phyloP scores from a whole-genome alignment of 2,113 vertebrate species.

The Psammodynastes pulverulentus region DNA sequence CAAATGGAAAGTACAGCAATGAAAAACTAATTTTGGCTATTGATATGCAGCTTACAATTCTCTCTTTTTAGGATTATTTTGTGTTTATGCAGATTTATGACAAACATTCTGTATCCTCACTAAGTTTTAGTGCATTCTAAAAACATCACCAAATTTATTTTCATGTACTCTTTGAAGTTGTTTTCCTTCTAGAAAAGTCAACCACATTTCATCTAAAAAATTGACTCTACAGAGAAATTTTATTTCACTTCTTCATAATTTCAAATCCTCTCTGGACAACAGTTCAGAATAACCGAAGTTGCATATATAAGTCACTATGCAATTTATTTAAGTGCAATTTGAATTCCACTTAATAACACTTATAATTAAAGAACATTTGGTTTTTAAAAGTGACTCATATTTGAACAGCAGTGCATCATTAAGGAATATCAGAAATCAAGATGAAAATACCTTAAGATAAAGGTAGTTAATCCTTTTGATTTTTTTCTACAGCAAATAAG shows the following conservation, averaged over 20 bases:
- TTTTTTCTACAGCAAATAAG: not conserved
- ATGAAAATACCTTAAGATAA: not conserved
- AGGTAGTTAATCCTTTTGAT: not conserved
- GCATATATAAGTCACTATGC: constrained; percentile 36
- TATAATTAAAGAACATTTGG: not conserved
- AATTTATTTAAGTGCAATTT: not conserved
- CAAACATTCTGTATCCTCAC: constrained; percentile 73
- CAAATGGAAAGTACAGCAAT: constrained; percentile 52
- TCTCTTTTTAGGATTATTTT: constrained; percentile 52
- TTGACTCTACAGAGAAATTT: constrained; percentile 63
- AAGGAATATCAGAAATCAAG: not conserved
- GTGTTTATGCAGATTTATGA: constrained; percentile 66
- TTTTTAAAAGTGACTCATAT: not conserved
- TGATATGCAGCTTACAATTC: constrained; percentile 36
- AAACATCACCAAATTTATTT: constrained; percentile 76
- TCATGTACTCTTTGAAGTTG: constrained; percentile 63
- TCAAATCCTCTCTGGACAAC: constrained; percentile 59
- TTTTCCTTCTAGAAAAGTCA: constrained; percentile 75
- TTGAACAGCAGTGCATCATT: not conserved
- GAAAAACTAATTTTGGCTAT: constrained; percentile 67
- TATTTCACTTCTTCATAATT: constrained; percentile 60
- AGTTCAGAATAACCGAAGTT: constrained; percentile 44
- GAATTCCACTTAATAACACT: not conserved
- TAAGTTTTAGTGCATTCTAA: constrained; percentile 75
- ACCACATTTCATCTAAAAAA: constrained; percentile 65